Conservation (phyloP, 2,113 vertebrate genomes). For the Albula goreensis region DNA sequence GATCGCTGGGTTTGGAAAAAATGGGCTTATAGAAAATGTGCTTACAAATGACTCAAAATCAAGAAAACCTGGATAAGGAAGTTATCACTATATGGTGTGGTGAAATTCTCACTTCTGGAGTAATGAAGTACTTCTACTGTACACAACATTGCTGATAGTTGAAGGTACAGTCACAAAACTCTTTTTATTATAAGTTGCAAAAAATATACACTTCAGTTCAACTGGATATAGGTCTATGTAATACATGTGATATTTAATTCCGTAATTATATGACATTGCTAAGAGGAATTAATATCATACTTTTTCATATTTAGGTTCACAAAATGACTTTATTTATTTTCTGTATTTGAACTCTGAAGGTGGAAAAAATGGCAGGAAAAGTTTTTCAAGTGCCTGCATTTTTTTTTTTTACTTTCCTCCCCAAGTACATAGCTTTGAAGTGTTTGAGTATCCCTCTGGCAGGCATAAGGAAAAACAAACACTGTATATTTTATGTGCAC, state of each 20-base stretch:
- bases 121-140: neutral
- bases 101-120: neutral
- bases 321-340: neutral
- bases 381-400: neutral
- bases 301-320: neutral
- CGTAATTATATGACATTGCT: neutral
- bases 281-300: neutral
- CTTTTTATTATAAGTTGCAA: neutral
- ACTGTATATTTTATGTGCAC: conserved; percentile 40
- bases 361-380: neutral
- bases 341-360: neutral
- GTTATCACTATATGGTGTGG: neutral
- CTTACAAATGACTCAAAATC: neutral
- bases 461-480: conserved; percentile 48
- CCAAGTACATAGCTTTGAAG: neutral
- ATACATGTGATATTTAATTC: neutral
- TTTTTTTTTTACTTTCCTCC: neutral
- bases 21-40: neutral
- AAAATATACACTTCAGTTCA: neutral
- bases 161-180: neutral
- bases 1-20: neutral
- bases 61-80: neutral
- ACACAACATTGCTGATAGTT: neutral
- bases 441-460: conserved; percentile 25
- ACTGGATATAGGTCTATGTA: neutral